These are phyloP conservation scores for Elephas maximus DNA, from an alignment of 2,113 vertebrate species.

Conservation along the genomic window DNA sequence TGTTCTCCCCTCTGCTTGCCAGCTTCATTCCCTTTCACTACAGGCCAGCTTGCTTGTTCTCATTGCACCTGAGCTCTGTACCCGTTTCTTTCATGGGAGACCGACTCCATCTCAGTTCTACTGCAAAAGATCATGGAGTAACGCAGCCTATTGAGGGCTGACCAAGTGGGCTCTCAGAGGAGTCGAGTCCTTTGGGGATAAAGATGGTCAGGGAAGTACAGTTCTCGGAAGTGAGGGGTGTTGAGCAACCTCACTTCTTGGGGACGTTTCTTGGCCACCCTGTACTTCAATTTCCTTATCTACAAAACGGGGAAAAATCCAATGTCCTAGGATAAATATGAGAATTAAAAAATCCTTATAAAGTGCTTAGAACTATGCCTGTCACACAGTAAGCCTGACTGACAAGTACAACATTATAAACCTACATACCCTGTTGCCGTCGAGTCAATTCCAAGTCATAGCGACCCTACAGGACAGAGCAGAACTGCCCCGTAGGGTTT, in stretches of 20 bases:
- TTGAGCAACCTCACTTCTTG: background rate
- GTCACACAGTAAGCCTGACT: background rate
- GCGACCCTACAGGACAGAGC: background rate
- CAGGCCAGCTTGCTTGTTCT: background rate
- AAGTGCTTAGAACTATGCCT: background rate
- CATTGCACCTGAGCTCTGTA: background rate
- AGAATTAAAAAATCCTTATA: conserved; percentile 25
- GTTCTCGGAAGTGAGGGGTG: background rate
- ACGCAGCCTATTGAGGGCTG: background rate
- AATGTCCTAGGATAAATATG: background rate
- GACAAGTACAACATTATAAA: no score
- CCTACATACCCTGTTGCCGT: no score
- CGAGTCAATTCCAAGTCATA: no score
- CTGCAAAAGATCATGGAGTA: background rate
- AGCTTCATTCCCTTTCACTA: background rate
- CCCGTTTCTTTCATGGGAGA: background rate
- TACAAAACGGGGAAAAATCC: conserved; percentile 7
- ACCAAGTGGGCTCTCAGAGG: background rate
- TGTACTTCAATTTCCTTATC: background rate
- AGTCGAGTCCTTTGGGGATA: background rate
- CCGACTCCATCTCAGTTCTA: background rate
- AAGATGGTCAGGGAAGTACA: background rate
- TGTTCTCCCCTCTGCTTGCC: background rate
- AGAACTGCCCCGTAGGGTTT: background rate
- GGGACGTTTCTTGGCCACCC: background rate